Evolutionary conservation across 2,797 vertebrate genomes (phyloP).

Genomic region (Menidia menidia): DNA sequence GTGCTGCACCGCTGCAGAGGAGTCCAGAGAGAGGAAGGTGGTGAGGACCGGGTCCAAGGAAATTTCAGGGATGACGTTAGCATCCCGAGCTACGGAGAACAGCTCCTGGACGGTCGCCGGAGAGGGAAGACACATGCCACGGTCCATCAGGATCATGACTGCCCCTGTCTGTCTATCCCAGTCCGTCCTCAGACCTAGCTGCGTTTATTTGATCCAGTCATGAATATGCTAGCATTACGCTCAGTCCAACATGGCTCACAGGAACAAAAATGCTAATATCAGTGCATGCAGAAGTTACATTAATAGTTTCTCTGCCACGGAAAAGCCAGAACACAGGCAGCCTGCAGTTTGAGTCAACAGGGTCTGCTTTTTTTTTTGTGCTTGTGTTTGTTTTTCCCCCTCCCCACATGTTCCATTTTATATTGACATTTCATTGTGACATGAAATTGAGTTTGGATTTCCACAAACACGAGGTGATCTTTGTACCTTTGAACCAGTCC

Average conservation of each 20-base stretch:
- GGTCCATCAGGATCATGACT: constrained; percentile 65
- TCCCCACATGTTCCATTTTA: neutral
- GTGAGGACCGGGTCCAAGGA: constrained; percentile 73
- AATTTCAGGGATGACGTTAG: constrained; percentile 64
- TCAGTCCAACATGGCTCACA: neutral
- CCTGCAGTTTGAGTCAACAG: neutral
- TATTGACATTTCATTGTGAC: neutral
- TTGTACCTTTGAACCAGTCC: constrained; percentile 1
- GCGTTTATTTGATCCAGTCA: constrained; percentile 43
- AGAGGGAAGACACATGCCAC: constrained; percentile 66
- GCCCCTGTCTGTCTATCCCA: neutral
- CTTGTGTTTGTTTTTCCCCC: neutral
- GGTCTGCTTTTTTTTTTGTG: neutral
- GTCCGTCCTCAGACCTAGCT: constrained; percentile 37
- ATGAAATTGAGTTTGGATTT: neutral
- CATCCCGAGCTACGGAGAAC: constrained; percentile 68
- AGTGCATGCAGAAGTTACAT: neutral
- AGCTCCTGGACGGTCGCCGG: constrained; percentile 66
- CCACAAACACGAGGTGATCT: neutral
- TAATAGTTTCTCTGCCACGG: neutral
- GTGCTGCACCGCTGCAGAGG: constrained; percentile 66
- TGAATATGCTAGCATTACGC: constrained; percentile 3
- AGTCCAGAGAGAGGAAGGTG: constrained; percentile 71
- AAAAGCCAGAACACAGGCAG: neutral
- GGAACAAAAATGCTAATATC: neutral